Evolutionary conservation across 2,113 vertebrate genomes (phyloP).

Genomic region (Callochromis pleurospilus): DNA sequence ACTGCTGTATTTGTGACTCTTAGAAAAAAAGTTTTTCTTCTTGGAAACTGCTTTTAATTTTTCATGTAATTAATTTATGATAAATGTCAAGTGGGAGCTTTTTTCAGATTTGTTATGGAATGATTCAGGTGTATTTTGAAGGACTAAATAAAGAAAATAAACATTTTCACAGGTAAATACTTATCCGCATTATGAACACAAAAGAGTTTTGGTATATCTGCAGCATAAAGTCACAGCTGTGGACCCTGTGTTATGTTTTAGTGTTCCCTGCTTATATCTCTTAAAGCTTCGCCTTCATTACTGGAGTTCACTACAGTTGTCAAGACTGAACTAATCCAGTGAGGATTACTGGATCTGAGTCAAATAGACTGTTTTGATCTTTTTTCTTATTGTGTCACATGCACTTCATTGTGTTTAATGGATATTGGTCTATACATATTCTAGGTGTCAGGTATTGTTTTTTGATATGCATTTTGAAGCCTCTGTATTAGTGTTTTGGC

Average conservation of each 20-base stretch:
- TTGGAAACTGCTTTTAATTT: neutral
- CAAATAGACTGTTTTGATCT: neutral
- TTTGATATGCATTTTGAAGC: neutral
- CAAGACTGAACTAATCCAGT: neutral
- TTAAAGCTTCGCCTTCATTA: neutral
- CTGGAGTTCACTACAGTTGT: neutral
- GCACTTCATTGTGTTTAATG: neutral
- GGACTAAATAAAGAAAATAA: neutral
- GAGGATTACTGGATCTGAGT: neutral
- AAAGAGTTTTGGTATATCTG: neutral
- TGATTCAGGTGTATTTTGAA: neutral
- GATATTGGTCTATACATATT: neutral
- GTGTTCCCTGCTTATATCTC: constrained; percentile 20
- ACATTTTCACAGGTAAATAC: neutral
- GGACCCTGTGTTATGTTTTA: neutral
- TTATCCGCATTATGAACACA: neutral
- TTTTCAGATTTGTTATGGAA: neutral
- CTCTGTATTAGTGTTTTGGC: neutral
- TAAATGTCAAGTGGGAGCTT: neutral
- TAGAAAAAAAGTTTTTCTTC: neutral
- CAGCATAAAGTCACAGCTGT: neutral
- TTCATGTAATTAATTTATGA: neutral
- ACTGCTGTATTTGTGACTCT: neutral
- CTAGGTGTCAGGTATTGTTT: neutral
- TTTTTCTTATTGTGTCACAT: neutral